phyloP scores from a whole-genome alignment of 2,888 invertebrate species.

The Siphlonurus alternatus region DNA sequence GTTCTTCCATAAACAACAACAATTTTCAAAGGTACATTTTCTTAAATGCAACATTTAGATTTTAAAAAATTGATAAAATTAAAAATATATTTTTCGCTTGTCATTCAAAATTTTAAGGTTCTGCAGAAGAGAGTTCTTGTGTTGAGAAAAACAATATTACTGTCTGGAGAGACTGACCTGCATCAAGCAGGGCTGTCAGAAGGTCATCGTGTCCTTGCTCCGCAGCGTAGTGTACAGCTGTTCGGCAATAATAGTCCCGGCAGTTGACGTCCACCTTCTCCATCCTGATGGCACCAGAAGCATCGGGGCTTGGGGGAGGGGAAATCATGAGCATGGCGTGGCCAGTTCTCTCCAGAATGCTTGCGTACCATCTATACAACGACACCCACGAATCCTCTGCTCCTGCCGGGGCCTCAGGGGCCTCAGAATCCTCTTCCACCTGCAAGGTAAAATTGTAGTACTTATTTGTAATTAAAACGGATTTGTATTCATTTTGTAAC shows the following conservation, averaged over 20 bases:
- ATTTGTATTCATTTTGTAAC: too few relatives aligned
- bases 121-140: too few relatives aligned
- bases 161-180: too few relatives aligned
- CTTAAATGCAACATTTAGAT: too few relatives aligned
- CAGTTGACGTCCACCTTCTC: constrained; percentile 37
- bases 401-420: constrained; percentile 27
- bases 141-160: too few relatives aligned
- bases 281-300: constrained; percentile 19
- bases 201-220: constrained; percentile 45
- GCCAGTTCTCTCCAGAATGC: constrained; percentile 47
- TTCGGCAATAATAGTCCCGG: constrained; percentile 43
- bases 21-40: too few relatives aligned
- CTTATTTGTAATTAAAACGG: too few relatives aligned
- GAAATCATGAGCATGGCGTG: constrained; percentile 29
- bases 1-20: too few relatives aligned
- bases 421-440: constrained; percentile 31
- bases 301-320: constrained; percentile 31
- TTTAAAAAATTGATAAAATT: too few relatives aligned
- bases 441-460: too few relatives aligned
- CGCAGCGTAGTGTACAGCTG: constrained; percentile 57
- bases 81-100: too few relatives aligned
- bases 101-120: too few relatives aligned
- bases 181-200: constrained; percentile 39
- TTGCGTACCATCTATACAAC: constrained; percentile 52
- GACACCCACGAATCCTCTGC: constrained; percentile 28